A percentile compares a stretch with the other conserved stretches of the same genome.
Evolutionary conservation across 2,888 invertebrate species (phyloP).

Genomic region (Eristalinus aeneus): DNA sequence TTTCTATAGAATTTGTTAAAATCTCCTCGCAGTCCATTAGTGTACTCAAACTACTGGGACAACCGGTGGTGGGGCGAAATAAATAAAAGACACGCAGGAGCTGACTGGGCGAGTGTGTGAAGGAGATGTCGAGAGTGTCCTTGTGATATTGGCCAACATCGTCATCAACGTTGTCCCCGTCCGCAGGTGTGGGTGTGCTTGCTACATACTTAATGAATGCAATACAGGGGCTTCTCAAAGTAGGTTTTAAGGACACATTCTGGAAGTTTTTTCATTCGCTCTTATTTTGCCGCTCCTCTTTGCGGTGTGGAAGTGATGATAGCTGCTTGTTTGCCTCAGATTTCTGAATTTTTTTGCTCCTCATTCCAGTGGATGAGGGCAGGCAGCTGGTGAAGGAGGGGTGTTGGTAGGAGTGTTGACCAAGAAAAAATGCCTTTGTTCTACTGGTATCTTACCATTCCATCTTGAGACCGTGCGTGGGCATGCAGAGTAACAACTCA

Average conservation of each 20-base stretch:
- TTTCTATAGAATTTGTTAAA: conserved; percentile 60
- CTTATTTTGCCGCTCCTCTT: background rate
- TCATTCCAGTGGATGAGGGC: background rate
- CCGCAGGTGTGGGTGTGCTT: background rate
- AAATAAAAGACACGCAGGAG: background rate
- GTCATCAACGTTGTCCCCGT: conserved; percentile 5
- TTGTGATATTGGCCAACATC: conserved; percentile 69
- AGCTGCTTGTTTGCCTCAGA: conserved; percentile 39
- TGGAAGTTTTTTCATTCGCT: conserved; percentile 14
- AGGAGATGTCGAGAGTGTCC: conserved; percentile 43
- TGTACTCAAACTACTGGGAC: conserved; percentile 31
- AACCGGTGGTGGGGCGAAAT: conserved; percentile 29
- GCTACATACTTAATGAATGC: conserved; percentile 63
- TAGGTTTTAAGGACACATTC: conserved; percentile 67
- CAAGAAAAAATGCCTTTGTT: conserved; percentile 33
- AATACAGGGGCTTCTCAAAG: conserved; percentile 56
- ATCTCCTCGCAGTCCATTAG: conserved; percentile 65
- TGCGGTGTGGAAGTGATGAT: conserved; percentile 38
- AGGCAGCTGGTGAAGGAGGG: background rate
- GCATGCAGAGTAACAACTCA: conserved; percentile 11
- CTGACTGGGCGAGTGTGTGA: background rate
- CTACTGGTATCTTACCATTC: conserved; percentile 18
- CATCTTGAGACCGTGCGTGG: conserved; percentile 14
- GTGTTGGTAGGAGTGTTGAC: conserved; percentile 47
- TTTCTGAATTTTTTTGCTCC: conserved; percentile 32